Conservation (phyloP, 1,140 invertebrate species). For the Whitmania pigra region DNA sequence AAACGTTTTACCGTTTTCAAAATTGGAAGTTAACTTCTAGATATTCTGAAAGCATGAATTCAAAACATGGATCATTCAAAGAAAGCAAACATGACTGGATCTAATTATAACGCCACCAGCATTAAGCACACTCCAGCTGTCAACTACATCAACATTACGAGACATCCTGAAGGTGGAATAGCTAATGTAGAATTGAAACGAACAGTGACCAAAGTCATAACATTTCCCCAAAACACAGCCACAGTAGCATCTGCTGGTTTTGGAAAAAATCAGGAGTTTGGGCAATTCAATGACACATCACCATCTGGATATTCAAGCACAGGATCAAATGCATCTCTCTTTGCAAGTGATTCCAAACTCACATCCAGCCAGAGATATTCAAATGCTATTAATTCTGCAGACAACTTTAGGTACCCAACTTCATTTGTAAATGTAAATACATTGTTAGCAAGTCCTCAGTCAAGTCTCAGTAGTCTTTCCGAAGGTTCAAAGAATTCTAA, state of each 20-base stretch:
- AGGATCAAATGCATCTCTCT: not conserved
- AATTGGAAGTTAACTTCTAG: no score
- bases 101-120: no score
- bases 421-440: constrained; percentile 3
- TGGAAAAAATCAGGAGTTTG: not conserved
- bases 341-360: not conserved
- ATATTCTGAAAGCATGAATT: no score
- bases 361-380: not conserved
- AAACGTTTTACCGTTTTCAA: no score
- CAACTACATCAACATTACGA: constrained; percentile 1
- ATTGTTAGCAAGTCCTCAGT: constrained; percentile 38
- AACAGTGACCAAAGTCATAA: not conserved
- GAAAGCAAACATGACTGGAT: no score
- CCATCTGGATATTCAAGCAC: constrained; percentile 4
- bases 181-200: not conserved
- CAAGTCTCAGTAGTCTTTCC: constrained; percentile 44
- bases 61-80: no score
- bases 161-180: not conserved
- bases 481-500: constrained; percentile 46
- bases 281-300: not conserved
- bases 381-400: not conserved
- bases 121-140: no score
- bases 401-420: not conserved
- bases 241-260: not conserved
- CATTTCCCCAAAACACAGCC: not conserved